Base-by-base conservation (phyloP, 2,797 vertebrate species). In the Lithobates sylvaticus region DNA sequence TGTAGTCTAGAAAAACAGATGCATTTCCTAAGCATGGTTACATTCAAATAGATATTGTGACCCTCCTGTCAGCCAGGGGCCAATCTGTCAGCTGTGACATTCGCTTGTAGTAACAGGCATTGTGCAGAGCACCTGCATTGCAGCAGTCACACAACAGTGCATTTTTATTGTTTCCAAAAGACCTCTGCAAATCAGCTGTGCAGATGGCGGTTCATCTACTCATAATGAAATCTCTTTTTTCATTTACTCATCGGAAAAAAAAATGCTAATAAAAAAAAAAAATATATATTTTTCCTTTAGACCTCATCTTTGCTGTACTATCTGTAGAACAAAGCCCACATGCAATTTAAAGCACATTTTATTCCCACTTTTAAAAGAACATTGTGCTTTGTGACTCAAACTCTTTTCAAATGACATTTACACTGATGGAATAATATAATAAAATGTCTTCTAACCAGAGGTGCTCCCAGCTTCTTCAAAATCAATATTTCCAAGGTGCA, bases 391-490 rank as follows among this genome's bases (percentile, higher is more conserved):
- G 70, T 80, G 81, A 76, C 71, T 80, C 71, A 79, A 84, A 80
- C 79, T 71, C 27, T 69, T 84, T 89, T 88, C 50, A 88, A 82
- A 9, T 88, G 50, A 47, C 12, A 84, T 88, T 90, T 87, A 78
- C 71, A 84, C 23, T 61, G 65, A 85, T 89, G 88, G 84, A 76
- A 81, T 15, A 68, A 83, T 15, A 47, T 47, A 88, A 76, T 68
- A 34, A 4, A 34, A 83, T 74, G 84, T 89, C 47, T 81, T 84
- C 91, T 92, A 89, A 99, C 98, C 98, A 93, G 98, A 99, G 32
- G 97, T 97, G 93, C 96, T 98, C 16, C 98, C 98, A 0, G 96
- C 95, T 95, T 99, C 98, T 90, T 99, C 98, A 26, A 99, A 99
- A 94, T 98, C 95, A 21, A 99, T 95, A 91, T 99, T 99, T 29